Conservation (phyloP, 2,888 invertebrate species). For the Plagodis pulveraria region DNA sequence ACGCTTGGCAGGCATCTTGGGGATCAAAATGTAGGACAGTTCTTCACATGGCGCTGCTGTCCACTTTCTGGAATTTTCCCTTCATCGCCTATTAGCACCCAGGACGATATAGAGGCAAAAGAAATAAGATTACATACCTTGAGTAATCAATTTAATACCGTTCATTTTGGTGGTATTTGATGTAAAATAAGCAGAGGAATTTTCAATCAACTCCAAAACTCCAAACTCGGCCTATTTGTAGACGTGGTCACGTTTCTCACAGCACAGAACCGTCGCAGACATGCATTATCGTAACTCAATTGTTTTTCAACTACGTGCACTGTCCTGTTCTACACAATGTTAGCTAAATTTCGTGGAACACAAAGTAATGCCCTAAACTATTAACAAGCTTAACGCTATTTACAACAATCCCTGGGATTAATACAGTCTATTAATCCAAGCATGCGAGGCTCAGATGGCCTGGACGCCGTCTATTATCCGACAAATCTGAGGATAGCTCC, state of each 20-base stretch:
- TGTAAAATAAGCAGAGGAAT: too few species aligned
- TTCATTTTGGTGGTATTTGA: too few species aligned
- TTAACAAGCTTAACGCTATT: constrained; percentile 21
- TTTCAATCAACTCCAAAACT: too few species aligned
- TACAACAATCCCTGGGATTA: constrained; percentile 21
- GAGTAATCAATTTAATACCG: too few species aligned
- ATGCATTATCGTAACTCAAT: constrained; percentile 11
- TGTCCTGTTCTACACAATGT: not conserved
- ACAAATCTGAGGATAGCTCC: constrained; percentile 77
- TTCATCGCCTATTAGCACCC: too few species aligned
- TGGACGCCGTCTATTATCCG: constrained; percentile 67
- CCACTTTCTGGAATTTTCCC: too few species aligned
- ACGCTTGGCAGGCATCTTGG: too few species aligned
- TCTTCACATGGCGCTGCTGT: too few species aligned
- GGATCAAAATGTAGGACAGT: too few species aligned
- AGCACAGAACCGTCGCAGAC: not conserved
- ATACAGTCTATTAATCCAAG: constrained; percentile 61
- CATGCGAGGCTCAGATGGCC: constrained; percentile 73
- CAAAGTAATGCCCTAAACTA: constrained; percentile 9
- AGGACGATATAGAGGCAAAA: too few species aligned
- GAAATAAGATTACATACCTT: too few species aligned
- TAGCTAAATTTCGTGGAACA: constrained; percentile 5
- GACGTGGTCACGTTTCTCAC: not conserved
- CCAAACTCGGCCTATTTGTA: too few species aligned
- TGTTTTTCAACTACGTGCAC: constrained; percentile 12